Evolutionary conservation across 2,888 invertebrate genomes (phyloP), one percentile per base, ranked within the genome.

Genomic region (Stegophylla sp.): DNA sequence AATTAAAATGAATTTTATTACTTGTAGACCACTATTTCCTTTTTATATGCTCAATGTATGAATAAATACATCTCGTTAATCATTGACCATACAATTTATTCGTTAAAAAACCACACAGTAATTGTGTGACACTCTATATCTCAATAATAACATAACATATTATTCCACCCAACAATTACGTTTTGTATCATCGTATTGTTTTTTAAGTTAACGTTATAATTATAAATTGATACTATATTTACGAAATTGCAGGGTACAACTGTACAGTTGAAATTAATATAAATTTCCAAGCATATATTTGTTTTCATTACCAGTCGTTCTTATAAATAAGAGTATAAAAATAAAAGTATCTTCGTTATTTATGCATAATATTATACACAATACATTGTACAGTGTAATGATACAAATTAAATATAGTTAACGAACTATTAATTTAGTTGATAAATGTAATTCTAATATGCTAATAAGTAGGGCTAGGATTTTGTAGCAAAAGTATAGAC

Each of bases 1-100:
- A 72, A 72, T 69, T 69, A 72, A 56, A 72, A 72, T 41, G 23
- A 15, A 41, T 56, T 56, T 41, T 56, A 56, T 72, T 41, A 56
- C 56, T 72, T 72, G 71, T 56, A 23, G 23, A 10, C 17, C 56
- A 41, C 34, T 41, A 56, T 69, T 69, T 69, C 28, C 67, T 69
- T 69, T 28, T 69, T 51, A 69, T 51, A 69, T 51, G 28, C 28
- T 34, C 51, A 51, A 28, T 69, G 69, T 53, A 41, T 23, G 71
- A 72, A 72, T 20, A 41, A 72, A 56, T 10, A 72, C 56, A 69
- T 51, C 26, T 51, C 28, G 23, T 71, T 72, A 72, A 56, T 23
- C 20, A 41, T 71, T 20, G 41, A 71, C n/a, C n/a, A 71, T 56
- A 20, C 3, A 72, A 69, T 41, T 23, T 72, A 72, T 72, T 72